Percentiles rank a stretch among this genome's conserved stretches.
phyloP scores from a whole-genome alignment of 2,113 vertebrate species.

The Chloropsis cyanopogon region DNA sequence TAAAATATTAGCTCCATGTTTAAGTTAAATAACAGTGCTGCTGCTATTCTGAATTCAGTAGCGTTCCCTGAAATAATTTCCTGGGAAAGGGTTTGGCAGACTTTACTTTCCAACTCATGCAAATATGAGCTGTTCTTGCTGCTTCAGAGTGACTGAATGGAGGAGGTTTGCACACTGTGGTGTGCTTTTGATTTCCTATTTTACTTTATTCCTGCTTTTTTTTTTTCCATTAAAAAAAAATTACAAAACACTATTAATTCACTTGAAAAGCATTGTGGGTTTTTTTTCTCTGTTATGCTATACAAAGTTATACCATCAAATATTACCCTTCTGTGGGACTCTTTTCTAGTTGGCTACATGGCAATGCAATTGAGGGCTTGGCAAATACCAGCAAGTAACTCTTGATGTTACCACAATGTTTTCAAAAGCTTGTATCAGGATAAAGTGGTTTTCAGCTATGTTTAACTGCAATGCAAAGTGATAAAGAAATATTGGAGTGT shows the following conservation, averaged over 20 bases:
- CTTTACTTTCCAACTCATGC: not conserved
- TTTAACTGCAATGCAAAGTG: not conserved
- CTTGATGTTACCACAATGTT: not conserved
- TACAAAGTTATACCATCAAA: not conserved
- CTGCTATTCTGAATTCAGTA: not conserved
- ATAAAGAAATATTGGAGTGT: not conserved
- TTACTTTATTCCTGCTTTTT: not conserved
- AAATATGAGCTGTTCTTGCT: not conserved
- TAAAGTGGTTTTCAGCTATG: not conserved
- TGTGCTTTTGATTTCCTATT: slow-evolving; percentile 7
- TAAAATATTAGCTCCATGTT: not conserved
- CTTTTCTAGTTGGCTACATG: not conserved
- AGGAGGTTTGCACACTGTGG: not conserved
- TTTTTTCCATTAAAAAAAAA: fast-evolving
- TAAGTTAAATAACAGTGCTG: not conserved
- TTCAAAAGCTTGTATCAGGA: not conserved
- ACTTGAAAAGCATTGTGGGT: not conserved
- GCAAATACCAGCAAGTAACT: not conserved
- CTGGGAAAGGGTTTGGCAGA: not conserved
- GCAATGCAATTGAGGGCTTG: not conserved
- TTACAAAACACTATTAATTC: not conserved
- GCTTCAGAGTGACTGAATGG: not conserved
- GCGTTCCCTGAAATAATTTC: not conserved
- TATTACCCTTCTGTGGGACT: not conserved
- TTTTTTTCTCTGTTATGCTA: not conserved